Conservation (phyloP, 2,797 vertebrate genomes). For the Spizella passerina region DNA sequence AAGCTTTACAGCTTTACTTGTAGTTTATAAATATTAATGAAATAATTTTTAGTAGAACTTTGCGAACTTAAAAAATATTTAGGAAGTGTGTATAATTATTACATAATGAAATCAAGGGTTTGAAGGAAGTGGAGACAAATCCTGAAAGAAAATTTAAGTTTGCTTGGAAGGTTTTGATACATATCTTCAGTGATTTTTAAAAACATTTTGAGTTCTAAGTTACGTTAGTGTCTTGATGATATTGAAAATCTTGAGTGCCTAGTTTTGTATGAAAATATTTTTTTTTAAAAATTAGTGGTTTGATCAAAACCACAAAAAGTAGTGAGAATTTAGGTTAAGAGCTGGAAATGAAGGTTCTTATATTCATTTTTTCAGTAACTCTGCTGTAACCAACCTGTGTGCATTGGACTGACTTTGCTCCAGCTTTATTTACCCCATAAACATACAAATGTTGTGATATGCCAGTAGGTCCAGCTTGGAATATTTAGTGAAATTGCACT, state of each 20-base stretch:
- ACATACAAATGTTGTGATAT: background rate
- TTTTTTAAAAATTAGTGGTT: background rate
- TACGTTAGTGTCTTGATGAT: background rate
- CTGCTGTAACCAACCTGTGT: background rate
- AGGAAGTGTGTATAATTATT: background rate
- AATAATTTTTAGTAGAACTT: background rate
- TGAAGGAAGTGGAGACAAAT: background rate
- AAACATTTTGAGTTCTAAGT: background rate
- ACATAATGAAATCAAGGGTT: background rate
- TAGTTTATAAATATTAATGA: conserved; percentile 18
- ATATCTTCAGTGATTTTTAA: background rate
- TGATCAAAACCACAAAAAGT: background rate
- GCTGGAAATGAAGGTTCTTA: background rate
- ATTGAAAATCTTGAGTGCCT: background rate
- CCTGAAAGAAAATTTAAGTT: background rate
- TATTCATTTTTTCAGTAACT: background rate
- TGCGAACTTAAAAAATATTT: background rate
- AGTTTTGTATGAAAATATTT: background rate
- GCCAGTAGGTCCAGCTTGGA: background rate
- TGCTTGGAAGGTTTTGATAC: background rate
- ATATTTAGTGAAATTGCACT: background rate
- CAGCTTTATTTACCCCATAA: background rate
- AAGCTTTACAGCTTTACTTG: background rate
- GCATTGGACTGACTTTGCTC: background rate
- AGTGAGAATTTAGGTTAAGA: background rate